phyloP scores from a whole-genome alignment of 2,888 invertebrate genomes.

The Andrena bicolor region DNA sequence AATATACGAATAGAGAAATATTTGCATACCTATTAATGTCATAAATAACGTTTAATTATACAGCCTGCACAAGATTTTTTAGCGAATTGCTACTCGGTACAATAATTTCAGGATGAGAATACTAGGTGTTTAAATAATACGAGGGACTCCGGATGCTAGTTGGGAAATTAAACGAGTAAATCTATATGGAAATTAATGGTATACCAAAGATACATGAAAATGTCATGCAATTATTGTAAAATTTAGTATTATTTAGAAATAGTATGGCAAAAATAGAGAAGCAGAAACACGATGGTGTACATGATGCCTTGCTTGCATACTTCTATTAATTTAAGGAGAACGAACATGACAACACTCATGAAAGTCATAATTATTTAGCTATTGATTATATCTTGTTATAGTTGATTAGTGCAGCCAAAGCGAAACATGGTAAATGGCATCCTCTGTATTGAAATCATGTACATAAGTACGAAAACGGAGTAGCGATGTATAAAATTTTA shows the following conservation, averaged over 20 bases:
- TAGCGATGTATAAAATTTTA: constrained; percentile 46
- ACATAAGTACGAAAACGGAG: constrained; percentile 39
- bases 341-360: constrained; percentile 37
- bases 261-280: constrained; percentile 53
- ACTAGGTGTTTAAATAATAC: constrained; percentile 46
- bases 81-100: constrained; percentile 42
- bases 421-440: constrained; percentile 51
- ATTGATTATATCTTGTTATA: constrained; percentile 46
- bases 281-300: constrained; percentile 64
- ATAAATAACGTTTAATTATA: constrained; percentile 60
- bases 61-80: constrained; percentile 72
- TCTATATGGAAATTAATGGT: constrained; percentile 80
- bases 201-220: constrained; percentile 84
- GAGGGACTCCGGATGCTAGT: constrained; percentile 64
- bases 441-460: constrained; percentile 53
- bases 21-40: constrained; percentile 63
- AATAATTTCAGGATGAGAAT: constrained; percentile 51
- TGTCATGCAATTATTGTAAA: constrained; percentile 81
- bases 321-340: constrained; percentile 45
- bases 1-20: constrained; percentile 63
- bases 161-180: constrained; percentile 76
- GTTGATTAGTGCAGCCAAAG: constrained; percentile 55
- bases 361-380: constrained; percentile 40
- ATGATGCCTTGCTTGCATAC: constrained; percentile 66
- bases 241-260: constrained; percentile 74